A percentile compares a stretch with the other conserved stretches of the same genome.
These are phyloP conservation scores for Alcedo atthis DNA, from an alignment of 2,797 vertebrate species.

Conservation along the genomic window DNA sequence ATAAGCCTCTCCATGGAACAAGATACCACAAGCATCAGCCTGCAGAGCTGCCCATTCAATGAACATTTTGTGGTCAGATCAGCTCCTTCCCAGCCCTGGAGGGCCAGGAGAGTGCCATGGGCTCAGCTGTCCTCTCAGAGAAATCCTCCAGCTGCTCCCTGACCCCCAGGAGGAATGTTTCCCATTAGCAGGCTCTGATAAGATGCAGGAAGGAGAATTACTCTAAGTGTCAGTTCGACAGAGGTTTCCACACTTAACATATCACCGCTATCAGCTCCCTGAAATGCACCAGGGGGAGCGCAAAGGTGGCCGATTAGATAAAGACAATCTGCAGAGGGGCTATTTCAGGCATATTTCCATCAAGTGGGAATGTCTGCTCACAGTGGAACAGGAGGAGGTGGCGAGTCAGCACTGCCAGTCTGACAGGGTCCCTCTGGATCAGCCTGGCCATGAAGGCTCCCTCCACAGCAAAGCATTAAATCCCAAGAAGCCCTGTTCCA, in stretches of 20 bases:
- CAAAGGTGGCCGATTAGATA: constrained; percentile 80
- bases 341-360: constrained; percentile 81
- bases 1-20: neutral
- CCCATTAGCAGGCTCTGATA: constrained; percentile 65
- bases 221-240: neutral
- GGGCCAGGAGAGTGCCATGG: neutral
- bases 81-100: neutral
- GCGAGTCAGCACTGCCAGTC: neutral
- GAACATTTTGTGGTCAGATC: neutral
- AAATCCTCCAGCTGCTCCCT: neutral
- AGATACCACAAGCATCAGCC: neutral
- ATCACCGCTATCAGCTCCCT: constrained; percentile 56
- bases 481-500: neutral
- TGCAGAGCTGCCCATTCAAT: neutral
- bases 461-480: neutral
- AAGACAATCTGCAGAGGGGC: constrained; percentile 74
- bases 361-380: neutral
- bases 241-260: constrained; percentile 69
- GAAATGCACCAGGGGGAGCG: constrained; percentile 43
- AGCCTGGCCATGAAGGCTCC: neutral
- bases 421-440: neutral
- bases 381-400: neutral
- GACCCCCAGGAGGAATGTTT: constrained; percentile 53
- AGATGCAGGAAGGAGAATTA: constrained; percentile 69
- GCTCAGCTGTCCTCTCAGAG: neutral